Conservation (phyloP, 2,888 invertebrate genomes). For the Eupithecia vulgata region DNA sequence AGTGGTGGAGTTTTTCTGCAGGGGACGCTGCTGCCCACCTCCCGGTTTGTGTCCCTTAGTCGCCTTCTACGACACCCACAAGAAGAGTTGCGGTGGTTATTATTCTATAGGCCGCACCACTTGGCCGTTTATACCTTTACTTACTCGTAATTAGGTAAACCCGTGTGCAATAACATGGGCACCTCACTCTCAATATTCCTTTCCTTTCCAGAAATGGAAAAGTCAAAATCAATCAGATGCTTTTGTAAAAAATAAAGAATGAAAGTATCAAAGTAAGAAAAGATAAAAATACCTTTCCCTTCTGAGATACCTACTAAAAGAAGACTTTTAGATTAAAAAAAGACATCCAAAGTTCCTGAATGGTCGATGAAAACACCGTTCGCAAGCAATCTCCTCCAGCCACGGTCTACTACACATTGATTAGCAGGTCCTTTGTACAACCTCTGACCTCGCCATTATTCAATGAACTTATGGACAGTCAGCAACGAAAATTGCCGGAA, state of each 20-base stretch:
- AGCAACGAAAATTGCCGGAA: background rate
- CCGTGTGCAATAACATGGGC: too few species aligned
- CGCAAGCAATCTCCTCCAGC: constrained; percentile 39
- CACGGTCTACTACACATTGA: constrained; percentile 53
- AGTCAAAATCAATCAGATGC: background rate
- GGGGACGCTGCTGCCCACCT: too few species aligned
- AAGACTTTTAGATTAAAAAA: background rate
- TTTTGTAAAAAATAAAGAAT: background rate
- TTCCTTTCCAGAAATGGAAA: background rate
- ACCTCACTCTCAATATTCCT: too few species aligned
- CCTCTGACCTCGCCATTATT: constrained; percentile 24
- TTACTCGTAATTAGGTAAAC: too few species aligned
- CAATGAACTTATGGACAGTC: constrained; percentile 21
- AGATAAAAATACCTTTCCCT: background rate
- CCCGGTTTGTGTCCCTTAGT: too few species aligned
- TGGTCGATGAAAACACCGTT: constrained; percentile 6
- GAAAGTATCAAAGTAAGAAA: background rate
- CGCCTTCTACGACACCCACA: too few species aligned
- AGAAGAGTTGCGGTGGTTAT: too few species aligned
- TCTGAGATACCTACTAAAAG: background rate
- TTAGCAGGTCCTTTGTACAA: constrained; percentile 50
- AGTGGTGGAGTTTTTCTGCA: too few species aligned
- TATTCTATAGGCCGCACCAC: too few species aligned
- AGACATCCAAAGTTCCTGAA: background rate
- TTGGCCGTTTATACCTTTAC: too few species aligned